Percentiles rank a stretch among this genome's conserved stretches.
phyloP scores from a whole-genome alignment of 2,888 invertebrate species.

The Drosophila bunnanda region DNA sequence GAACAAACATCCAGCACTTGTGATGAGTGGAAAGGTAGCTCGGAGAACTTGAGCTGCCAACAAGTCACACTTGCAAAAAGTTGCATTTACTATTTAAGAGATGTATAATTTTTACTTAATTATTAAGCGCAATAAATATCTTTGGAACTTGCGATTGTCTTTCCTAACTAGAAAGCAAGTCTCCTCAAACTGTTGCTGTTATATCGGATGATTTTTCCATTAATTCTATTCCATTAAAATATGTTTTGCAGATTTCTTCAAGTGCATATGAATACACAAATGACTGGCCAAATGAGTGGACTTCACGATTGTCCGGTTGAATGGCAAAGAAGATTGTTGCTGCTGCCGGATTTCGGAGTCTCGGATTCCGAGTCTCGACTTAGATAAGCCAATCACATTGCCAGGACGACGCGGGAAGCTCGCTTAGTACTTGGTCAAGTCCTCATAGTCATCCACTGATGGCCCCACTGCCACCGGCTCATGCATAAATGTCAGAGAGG shows the following conservation, averaged over 20 bases:
- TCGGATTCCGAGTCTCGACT: conserved; percentile 15
- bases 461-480: not conserved
- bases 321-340: conserved; percentile 23
- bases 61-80: conserved; percentile 10
- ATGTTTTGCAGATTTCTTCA: not conserved
- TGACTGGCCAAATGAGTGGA: conserved; percentile 62
- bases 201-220: too few species aligned
- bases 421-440: conserved; percentile 16
- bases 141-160: not conserved
- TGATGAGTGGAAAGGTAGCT: conserved; percentile 61
- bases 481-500: conserved; percentile 68
- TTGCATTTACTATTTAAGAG: not conserved
- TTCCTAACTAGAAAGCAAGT: not conserved
- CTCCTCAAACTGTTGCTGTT: not conserved
- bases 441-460: conserved; percentile 2
- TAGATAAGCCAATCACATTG: conserved; percentile 50
- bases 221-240: not conserved
- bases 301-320: conserved; percentile 40
- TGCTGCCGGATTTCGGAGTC: not conserved
- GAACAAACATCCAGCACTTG: conserved; percentile 59
- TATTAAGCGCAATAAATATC: not conserved
- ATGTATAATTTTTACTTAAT: not conserved
- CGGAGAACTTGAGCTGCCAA: conserved; percentile 3
- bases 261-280: conserved; percentile 46
- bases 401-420: conserved; percentile 42